Percentiles rank a stretch among this genome's conserved stretches.
Evolutionary conservation across 1,140 invertebrate genomes (phyloP).

Genomic region (Trissolcus basalis): DNA sequence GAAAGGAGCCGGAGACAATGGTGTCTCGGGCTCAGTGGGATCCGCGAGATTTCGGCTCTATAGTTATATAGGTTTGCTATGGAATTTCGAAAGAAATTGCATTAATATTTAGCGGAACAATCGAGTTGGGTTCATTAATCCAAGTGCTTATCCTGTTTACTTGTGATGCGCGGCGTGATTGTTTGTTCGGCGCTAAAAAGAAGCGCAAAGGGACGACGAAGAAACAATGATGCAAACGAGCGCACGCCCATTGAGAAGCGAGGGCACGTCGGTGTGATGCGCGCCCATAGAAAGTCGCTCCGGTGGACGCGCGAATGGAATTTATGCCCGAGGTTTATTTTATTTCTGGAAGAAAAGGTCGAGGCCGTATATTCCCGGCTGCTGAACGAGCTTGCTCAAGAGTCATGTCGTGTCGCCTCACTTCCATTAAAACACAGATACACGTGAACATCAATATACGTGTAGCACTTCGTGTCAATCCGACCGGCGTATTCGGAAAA

Average conservation of each 20-base stretch:
- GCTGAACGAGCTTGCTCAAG: constrained; percentile 42
- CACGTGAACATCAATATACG: constrained; percentile 39
- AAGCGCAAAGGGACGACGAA: constrained; percentile 35
- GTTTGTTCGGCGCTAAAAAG: constrained; percentile 38
- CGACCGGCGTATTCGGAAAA: constrained; percentile 26
- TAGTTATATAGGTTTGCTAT: constrained; percentile 28
- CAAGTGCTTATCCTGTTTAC: constrained; percentile 45
- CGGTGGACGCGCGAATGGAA: constrained; percentile 49
- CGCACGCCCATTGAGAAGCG: constrained; percentile 39
- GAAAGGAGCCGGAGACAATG: constrained; percentile 27
- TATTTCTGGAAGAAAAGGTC: constrained; percentile 57
- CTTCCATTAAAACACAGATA: constrained; percentile 47
- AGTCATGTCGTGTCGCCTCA: constrained; percentile 43
- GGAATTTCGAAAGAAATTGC: constrained; percentile 42
- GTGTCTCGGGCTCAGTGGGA: constrained; percentile 19
- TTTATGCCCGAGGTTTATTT: constrained; percentile 55
- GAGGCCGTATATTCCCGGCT: constrained; percentile 48
- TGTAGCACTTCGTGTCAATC: constrained; percentile 48
- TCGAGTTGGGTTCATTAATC: constrained; percentile 50
- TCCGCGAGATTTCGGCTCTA: constrained; percentile 27
- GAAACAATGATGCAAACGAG: constrained; percentile 58
- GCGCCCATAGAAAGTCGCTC: constrained; percentile 42
- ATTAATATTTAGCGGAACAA: constrained; percentile 49
- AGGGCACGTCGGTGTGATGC: constrained; percentile 25
- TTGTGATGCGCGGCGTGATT: constrained; percentile 43